phyloP scores from a whole-genome alignment of 2,797 vertebrate species.

The Selene dorsalis region DNA sequence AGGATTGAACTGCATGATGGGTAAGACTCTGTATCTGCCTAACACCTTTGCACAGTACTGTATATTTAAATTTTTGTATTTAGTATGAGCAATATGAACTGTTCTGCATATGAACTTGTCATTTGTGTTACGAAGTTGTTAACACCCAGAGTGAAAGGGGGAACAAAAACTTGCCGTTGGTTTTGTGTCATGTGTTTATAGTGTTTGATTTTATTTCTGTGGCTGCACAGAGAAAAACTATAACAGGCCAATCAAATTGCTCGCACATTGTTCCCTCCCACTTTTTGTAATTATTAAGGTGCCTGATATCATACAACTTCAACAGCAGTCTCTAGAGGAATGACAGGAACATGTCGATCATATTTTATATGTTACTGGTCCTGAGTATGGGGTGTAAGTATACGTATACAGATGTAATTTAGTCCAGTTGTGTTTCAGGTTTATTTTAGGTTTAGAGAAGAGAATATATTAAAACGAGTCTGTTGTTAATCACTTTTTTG shows the following conservation, averaged over 20 bases:
- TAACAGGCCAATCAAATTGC: slow-evolving; percentile 27
- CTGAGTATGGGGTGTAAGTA: background rate
- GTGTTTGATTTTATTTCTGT: slow-evolving; percentile 21
- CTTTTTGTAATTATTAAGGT: background rate
- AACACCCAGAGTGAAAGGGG: background rate
- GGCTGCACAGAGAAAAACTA: background rate
- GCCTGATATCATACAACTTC: background rate
- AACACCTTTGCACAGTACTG: too few species aligned
- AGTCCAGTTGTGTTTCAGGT: background rate
- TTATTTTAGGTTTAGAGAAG: background rate
- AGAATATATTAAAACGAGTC: background rate
- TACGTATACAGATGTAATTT: background rate
- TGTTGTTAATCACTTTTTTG: background rate
- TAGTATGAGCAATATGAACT: too few species aligned
- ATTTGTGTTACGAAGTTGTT: background rate
- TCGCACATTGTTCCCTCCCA: slow-evolving; percentile 23
- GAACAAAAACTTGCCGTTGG: background rate
- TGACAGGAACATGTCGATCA: background rate
- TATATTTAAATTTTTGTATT: too few species aligned
- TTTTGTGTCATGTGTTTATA: slow-evolving; percentile 1
- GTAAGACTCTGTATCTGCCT: too few species aligned
- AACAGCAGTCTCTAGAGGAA: background rate
- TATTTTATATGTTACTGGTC: background rate
- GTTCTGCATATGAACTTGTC: background rate
- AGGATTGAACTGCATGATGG: too few species aligned